A percentile compares a stretch with the other conserved stretches of the same genome.
These are phyloP conservation scores for Remorina albescens DNA, from an alignment of 2,797 vertebrate genomes.

Conservation along the genomic window DNA sequence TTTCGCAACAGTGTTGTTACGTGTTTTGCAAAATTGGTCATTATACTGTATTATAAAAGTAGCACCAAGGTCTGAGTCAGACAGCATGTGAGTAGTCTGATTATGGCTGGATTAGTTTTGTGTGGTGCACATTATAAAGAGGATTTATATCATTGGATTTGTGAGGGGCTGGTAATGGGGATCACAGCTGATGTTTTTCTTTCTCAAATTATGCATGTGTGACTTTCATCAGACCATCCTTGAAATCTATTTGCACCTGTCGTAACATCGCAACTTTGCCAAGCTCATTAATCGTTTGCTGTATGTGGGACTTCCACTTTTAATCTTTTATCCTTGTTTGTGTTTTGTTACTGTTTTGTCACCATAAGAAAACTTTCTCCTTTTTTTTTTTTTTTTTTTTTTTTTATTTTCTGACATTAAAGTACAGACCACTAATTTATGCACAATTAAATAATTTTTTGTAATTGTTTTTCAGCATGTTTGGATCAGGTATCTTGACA, in stretches of 20 bases:
- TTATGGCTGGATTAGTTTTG: constrained; percentile 33
- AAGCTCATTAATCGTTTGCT: constrained; percentile 6
- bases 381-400: background rate
- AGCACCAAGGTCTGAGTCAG: constrained; percentile 4
- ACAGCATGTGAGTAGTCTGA: background rate
- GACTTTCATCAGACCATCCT: constrained; percentile 15
- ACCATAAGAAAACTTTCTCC: background rate
- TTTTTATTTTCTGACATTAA: background rate
- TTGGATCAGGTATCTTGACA: background rate
- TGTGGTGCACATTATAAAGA: constrained; percentile 21
- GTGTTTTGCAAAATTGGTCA: background rate
- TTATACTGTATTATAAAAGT: background rate
- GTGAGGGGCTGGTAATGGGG: constrained; percentile 12
- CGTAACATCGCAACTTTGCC: constrained; percentile 1
- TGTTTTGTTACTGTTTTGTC: background rate
- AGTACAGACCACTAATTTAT: background rate
- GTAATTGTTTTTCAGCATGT: background rate
- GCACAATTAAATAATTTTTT: constrained; percentile 3
- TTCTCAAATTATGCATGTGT: constrained; percentile 22
- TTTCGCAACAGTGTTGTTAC: background rate
- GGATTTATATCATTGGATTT: constrained; percentile 31
- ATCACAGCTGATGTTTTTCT: background rate
- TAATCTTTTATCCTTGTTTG: background rate
- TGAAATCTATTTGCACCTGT: constrained; percentile 18
- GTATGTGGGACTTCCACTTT: constrained; percentile 7